Evolutionary conservation across 2,888 invertebrate species (phyloP), one percentile per base, ranked within the genome.

Genomic region (Autographa gamma): DNA sequence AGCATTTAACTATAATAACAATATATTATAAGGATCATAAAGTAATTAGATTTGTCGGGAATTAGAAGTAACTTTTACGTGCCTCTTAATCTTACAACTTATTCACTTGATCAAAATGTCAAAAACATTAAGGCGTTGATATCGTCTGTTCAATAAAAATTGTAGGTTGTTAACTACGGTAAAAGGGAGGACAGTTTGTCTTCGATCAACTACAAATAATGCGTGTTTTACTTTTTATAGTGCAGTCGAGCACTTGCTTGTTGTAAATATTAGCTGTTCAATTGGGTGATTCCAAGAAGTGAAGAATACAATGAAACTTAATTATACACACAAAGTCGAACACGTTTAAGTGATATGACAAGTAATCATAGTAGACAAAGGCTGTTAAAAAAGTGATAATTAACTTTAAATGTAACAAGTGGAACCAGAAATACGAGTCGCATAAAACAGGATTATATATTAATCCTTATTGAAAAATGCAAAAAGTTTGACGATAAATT

Each of bases 401-500:
- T 32, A 31, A 59, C 2, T n/a, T 32, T 16, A 31, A 59, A 32
- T 32, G 16, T 16, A 69, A 54, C 48, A 18, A 73, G 48, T 74
- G 58, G 61, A 61, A 74, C 69, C 56, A 61, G 63, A 71, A 67
- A 63, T 60, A 61, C 32, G 54, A 75, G 54, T 67, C 38, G 34
- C 63, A 60, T 65, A 52, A 60, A 48, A 63, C 67, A 31, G 41
- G 38, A 38, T 67, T 65, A 65, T 79, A 75, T 68, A 79, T 68
- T 71, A 63, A 71, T 56, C 60, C 19, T 65, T 63, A 11, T 16
- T 43, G 76, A 72, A 76, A 79, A 78, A 72, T 52, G 76, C 69
- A 76, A 79, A 78, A 72, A 76, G 64, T 70, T 78, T 72, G 80
- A 78, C 68, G 68, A 66, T 80, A 78, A 78, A 63, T 77, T 81